Evolutionary conservation across 2,888 invertebrate species (phyloP).

Genomic region (Amiota minor): DNA sequence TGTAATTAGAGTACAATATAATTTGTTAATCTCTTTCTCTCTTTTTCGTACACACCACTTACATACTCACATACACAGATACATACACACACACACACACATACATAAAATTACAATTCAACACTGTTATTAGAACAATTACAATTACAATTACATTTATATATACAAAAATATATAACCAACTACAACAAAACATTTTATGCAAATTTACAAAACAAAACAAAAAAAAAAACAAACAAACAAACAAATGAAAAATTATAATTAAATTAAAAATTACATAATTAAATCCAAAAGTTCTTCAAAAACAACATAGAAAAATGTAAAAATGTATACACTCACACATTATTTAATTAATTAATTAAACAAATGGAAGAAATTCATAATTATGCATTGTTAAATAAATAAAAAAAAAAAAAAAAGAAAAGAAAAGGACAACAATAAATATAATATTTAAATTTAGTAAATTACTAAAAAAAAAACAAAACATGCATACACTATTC

Average conservation of each 20-base stretch:
- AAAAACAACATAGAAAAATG: slow-evolving; percentile 31
- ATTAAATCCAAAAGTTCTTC: slow-evolving; percentile 38
- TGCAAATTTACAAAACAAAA: slow-evolving; percentile 27
- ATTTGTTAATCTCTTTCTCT: slow-evolving; percentile 53
- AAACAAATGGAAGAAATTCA: slow-evolving; percentile 14
- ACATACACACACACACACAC: too few species aligned
- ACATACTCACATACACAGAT: too few species aligned
- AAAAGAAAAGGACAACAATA: slow-evolving; percentile 22
- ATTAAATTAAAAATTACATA: slow-evolving; percentile 35
- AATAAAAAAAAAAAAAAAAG: slow-evolving; percentile 23
- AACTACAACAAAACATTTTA: slow-evolving; percentile 37
- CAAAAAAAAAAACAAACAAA: slow-evolving; percentile 38
- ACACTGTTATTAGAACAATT: slow-evolving; percentile 58
- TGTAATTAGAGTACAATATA: slow-evolving; percentile 52
- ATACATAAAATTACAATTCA: too few species aligned
- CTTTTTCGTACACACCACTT: too few species aligned
- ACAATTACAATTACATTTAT: slow-evolving; percentile 46
- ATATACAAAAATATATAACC: slow-evolving; percentile 29
- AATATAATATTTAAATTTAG: slow-evolving; percentile 28
- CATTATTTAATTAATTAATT: not conserved
- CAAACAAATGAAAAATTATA: slow-evolving; percentile 37
- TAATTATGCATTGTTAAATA: slow-evolving; percentile 21
- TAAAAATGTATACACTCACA: slow-evolving; percentile 10
- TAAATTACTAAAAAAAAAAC: slow-evolving; percentile 42
- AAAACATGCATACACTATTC: slow-evolving; percentile 28